A percentile compares a stretch with the other conserved stretches of the same genome.
phyloP scores from a whole-genome alignment of 2,797 vertebrate genomes.

The Melanitta fusca region DNA sequence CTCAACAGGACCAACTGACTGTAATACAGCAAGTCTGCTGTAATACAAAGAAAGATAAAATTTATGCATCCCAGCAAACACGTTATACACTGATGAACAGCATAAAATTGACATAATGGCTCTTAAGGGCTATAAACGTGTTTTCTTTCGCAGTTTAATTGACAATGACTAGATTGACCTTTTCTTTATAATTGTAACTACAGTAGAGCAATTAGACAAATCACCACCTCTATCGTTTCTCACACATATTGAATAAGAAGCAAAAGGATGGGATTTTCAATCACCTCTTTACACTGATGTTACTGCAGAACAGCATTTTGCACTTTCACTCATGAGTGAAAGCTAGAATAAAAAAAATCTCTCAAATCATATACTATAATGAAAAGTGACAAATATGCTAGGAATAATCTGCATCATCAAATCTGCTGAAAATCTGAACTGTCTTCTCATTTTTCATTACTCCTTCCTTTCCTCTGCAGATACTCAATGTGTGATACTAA shows the following conservation, averaged over 20 bases:
- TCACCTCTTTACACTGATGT: background rate
- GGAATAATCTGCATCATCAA: background rate
- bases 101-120: conserved; percentile 75
- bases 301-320: background rate
- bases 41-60: conserved; percentile 70
- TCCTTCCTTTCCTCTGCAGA: background rate
- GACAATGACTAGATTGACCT: conserved; percentile 83
- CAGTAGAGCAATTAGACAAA: conserved; percentile 80
- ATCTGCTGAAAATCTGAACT: background rate
- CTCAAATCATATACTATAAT: background rate
- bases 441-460: background rate
- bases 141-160: conserved; percentile 80
- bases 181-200: conserved; percentile 84
- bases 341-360: background rate
- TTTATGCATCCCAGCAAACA: conserved; percentile 71
- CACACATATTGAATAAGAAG: conserved; percentile 53
- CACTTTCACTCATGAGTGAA: background rate
- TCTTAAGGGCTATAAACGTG: conserved; percentile 70
- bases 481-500: background rate
- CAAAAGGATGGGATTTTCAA: background rate
- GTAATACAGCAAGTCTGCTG: conserved; percentile 48
- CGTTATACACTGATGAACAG: conserved; percentile 66
- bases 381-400: background rate
- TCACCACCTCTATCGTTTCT: background rate
- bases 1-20: conserved; percentile 64